Conservation (phyloP, 2,797 vertebrate genomes). For the Siniperca undulata region DNA sequence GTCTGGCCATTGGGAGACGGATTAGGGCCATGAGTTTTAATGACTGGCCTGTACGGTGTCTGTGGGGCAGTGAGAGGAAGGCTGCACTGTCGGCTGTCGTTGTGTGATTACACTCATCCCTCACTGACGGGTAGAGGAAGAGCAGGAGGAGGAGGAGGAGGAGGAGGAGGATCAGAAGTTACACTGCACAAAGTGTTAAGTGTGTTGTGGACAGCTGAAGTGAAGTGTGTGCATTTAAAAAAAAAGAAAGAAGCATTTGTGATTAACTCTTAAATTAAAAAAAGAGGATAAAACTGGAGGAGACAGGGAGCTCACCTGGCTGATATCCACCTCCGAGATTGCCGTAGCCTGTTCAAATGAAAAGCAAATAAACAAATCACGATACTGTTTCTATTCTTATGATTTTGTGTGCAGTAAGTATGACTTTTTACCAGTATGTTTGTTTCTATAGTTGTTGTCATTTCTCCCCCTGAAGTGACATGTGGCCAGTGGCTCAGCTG, state of each 20-base stretch:
- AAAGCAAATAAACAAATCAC: slow-evolving; percentile 9
- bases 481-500: slow-evolving; percentile 21
- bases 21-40: slow-evolving; percentile 41
- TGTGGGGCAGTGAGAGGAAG: slow-evolving; percentile 26
- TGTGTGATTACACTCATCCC: slow-evolving; percentile 56
- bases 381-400: neutral
- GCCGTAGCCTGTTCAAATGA: slow-evolving; percentile 74
- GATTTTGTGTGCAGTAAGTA: neutral
- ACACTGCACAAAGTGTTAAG: neutral
- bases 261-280: neutral
- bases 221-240: slow-evolving; percentile 4
- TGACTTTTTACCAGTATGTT: neutral
- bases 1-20: slow-evolving; percentile 36
- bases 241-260: neutral
- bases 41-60: slow-evolving; percentile 14
- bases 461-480: neutral
- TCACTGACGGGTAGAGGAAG: slow-evolving; percentile 37
- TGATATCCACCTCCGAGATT: slow-evolving; percentile 71
- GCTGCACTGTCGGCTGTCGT: slow-evolving; percentile 43
- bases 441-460: neutral
- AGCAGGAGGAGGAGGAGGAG: slow-evolving; percentile 12
- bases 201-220: neutral
- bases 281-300: neutral
- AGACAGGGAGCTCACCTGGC: slow-evolving; percentile 65
- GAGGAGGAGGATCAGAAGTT: slow-evolving; percentile 5